These are phyloP conservation scores for Pristionchus entomophagus DNA, from an alignment of 2,888 invertebrate genomes.

Conservation along the genomic window DNA sequence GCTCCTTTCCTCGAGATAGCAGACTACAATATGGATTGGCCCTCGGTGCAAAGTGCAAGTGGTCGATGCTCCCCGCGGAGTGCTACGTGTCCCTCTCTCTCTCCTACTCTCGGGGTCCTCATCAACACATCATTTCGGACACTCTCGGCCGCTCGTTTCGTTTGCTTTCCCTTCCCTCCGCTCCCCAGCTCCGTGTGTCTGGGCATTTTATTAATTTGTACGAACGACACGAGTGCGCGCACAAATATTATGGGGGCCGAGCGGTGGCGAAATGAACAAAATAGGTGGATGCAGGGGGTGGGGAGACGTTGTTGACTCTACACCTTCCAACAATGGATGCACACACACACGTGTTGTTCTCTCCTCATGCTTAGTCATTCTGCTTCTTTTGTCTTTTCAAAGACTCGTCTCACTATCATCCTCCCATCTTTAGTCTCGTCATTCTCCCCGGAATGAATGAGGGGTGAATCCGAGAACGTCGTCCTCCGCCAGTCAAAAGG, in stretches of 20 bases:
- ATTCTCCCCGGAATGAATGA: background rate
- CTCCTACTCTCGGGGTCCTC: no score
- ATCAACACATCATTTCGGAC: background rate
- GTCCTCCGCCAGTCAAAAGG: constrained; percentile 12
- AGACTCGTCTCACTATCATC: background rate
- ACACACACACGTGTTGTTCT: no score
- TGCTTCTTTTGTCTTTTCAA: background rate
- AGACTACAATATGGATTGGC: background rate
- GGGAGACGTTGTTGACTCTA: no score
- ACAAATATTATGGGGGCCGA: constrained; percentile 18
- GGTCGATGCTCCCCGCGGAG: background rate
- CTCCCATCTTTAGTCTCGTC: background rate
- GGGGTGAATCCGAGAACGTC: background rate
- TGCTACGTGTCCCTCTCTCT: background rate
- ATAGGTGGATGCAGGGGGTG: background rate
- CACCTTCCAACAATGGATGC: no score
- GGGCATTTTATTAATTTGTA: constrained; percentile 20
- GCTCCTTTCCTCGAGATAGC: no score
- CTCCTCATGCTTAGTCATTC: background rate
- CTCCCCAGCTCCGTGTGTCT: background rate
- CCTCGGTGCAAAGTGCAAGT: background rate
- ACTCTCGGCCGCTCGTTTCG: background rate
- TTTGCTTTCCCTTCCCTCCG: background rate
- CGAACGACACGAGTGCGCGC: constrained; percentile 1
- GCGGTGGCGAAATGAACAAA: background rate